phyloP scores from a whole-genome alignment of 2,797 vertebrate species.

The Florisuga fusca region DNA sequence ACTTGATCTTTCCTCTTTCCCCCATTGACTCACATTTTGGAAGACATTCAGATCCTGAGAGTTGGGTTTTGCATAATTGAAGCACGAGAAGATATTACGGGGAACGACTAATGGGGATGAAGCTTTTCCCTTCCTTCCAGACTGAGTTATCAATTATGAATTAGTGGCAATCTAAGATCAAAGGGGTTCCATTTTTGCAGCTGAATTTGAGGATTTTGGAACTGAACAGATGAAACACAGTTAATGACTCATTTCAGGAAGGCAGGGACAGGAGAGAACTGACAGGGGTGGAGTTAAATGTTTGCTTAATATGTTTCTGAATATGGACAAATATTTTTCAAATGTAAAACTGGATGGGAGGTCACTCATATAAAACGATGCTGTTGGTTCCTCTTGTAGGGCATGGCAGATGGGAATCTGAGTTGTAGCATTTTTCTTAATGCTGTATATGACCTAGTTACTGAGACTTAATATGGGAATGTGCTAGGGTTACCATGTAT shows the following conservation, averaged over 20 bases:
- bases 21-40: conserved; percentile 41
- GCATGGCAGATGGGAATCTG: not conserved
- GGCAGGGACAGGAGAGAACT: conserved; percentile 15
- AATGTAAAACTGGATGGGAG: not conserved
- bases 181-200: conserved; percentile 61
- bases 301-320: conserved; percentile 5
- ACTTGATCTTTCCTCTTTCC: conserved; percentile 4
- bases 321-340: not conserved
- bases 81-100: conserved; percentile 56
- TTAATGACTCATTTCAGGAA: conserved; percentile 51
- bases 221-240: conserved; percentile 56
- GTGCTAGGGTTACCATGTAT: not conserved
- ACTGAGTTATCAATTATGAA: conserved; percentile 72
- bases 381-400: not conserved
- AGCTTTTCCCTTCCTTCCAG: conserved; percentile 42
- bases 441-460: not conserved
- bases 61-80: conserved; percentile 60
- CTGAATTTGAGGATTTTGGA: conserved; percentile 67
- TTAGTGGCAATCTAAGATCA: conserved; percentile 66
- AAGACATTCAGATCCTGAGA: conserved; percentile 52
- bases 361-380: not conserved
- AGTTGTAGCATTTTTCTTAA: not conserved
- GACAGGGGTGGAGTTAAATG: not conserved
- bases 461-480: not conserved
- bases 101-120: conserved; percentile 52